Evolutionary conservation across 2,797 vertebrate species (phyloP).

Genomic region (Myoxocephalus aenaeus): DNA sequence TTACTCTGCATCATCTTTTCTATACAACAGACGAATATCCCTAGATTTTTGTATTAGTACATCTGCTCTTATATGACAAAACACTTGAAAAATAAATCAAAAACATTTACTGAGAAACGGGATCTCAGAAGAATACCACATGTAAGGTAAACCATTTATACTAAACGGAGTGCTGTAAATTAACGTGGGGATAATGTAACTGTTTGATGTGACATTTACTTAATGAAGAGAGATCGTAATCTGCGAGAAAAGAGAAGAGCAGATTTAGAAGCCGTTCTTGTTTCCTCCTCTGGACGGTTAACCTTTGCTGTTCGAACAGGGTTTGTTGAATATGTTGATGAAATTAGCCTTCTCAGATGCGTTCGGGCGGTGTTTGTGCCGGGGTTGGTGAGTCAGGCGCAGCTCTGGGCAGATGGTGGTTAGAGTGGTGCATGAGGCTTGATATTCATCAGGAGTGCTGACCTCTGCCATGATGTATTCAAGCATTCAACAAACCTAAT

Average conservation of each 20-base stretch:
- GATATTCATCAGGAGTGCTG: slow-evolving; percentile 85
- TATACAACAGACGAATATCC: background rate
- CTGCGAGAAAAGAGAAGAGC: slow-evolving; percentile 46
- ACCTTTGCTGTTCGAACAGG: slow-evolving; percentile 72
- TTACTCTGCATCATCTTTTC: background rate
- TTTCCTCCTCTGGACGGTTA: slow-evolving; percentile 64
- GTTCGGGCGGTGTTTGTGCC: slow-evolving; percentile 71
- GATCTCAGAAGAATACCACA: background rate
- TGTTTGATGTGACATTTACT: slow-evolving; percentile 73
- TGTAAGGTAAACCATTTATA: slow-evolving; percentile 9
- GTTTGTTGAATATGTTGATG: slow-evolving; percentile 86
- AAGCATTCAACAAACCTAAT: slow-evolving; percentile 45
- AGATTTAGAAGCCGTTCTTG: slow-evolving; percentile 53
- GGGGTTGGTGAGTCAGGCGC: slow-evolving; percentile 68
- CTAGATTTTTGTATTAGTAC: background rate
- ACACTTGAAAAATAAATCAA: background rate
- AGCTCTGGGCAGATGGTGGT: slow-evolving; percentile 81
- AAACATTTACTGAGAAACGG: background rate
- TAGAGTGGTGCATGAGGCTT: slow-evolving; percentile 71
- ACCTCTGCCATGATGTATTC: slow-evolving; percentile 70
- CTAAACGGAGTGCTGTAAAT: slow-evolving; percentile 30
- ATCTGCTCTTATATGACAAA: background rate
- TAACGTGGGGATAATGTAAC: slow-evolving; percentile 26
- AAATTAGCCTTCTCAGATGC: slow-evolving; percentile 80
- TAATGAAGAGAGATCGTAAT: slow-evolving; percentile 72